Evolutionary conservation across 2,888 invertebrate species (phyloP).

Genomic region (Sinopyrophorus schimmeli): DNA sequence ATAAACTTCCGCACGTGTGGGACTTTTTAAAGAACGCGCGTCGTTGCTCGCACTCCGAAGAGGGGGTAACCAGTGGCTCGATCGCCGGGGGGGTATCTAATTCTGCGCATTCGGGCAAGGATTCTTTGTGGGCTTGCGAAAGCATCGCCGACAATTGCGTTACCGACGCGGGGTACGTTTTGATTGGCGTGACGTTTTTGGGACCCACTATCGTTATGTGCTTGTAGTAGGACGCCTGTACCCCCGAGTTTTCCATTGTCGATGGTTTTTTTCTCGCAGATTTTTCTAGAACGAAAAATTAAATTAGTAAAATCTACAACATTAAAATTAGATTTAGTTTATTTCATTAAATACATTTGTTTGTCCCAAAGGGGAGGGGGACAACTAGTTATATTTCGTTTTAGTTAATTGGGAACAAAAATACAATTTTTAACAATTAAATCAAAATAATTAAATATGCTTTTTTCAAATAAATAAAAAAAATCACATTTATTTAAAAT

Average conservation of each 20-base stretch:
- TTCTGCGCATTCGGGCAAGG: conserved; percentile 36
- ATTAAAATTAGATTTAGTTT: too few species aligned
- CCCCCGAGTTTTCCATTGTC: conserved; percentile 5
- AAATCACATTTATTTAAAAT: too few species aligned
- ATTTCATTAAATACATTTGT: too few species aligned
- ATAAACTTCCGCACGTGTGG: conserved; percentile 55
- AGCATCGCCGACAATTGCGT: conserved; percentile 44
- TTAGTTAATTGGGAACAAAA: too few species aligned
- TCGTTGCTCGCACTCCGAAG: conserved; percentile 22
- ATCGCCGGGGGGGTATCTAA: conserved; percentile 22
- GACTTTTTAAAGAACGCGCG: conserved; percentile 40
- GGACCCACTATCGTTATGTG: background rate
- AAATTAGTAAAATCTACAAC: too few species aligned
- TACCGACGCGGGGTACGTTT: conserved; percentile 41
- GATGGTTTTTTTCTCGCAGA: too few species aligned
- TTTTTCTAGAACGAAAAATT: too few species aligned
- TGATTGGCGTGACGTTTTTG: conserved; percentile 10
- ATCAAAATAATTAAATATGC: too few species aligned
- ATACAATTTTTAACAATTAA: too few species aligned
- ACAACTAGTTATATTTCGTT: too few species aligned
- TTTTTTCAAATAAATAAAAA: too few species aligned
- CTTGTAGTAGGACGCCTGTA: conserved; percentile 1
- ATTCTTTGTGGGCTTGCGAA: conserved; percentile 44
- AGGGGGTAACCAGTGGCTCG: conserved; percentile 18
- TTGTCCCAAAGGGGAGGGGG: too few species aligned